Conservation (phyloP, 2,113 vertebrate genomes). For the Psilopogon haemacephalus region DNA sequence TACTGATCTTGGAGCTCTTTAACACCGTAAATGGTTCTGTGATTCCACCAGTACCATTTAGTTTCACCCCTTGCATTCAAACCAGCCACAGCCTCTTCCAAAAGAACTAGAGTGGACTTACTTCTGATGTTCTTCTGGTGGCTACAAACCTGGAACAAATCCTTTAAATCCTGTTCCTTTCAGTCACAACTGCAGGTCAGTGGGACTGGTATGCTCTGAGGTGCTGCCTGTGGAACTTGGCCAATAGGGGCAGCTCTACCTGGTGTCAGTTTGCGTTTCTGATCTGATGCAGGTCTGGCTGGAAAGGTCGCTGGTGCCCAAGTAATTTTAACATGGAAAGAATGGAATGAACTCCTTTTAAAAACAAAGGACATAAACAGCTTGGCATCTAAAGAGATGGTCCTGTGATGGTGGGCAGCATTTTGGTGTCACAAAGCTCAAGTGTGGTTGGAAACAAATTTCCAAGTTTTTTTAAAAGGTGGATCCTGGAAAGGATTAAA, state of each 20-base stretch:
- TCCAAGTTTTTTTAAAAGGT: background rate
- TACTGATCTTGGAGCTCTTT: background rate
- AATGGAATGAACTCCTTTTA: background rate
- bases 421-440: background rate
- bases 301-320: background rate
- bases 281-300: background rate
- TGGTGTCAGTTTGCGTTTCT: background rate
- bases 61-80: background rate
- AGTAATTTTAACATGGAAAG: background rate
- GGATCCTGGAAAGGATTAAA: background rate
- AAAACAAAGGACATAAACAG: background rate
- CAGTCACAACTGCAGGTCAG: background rate
- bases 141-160: background rate
- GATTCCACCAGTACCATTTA: background rate
- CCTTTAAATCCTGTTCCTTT: background rate
- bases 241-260: background rate
- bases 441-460: background rate
- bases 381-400: background rate
- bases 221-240: accelerated
- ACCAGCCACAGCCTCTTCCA: background rate
- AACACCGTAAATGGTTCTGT: background rate
- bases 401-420: accelerated
- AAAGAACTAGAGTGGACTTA: background rate
- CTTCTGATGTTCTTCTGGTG: background rate
- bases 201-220: background rate